phyloP scores from a whole-genome alignment of 2,797 vertebrate genomes.

The Xenops minutus region DNA sequence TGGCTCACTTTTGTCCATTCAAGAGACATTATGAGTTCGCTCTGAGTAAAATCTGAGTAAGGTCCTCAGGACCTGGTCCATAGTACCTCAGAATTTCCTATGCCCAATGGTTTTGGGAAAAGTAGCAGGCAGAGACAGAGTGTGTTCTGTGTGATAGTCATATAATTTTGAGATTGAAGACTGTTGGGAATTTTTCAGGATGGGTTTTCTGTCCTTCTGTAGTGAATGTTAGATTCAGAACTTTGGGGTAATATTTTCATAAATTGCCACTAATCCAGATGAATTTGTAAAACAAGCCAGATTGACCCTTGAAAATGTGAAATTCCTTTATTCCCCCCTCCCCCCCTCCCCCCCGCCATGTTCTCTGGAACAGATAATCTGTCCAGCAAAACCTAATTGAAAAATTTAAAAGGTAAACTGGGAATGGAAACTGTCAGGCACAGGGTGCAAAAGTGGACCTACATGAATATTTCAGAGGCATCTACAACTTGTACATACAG shows the following conservation, averaged over 20 bases:
- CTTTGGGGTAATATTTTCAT: neutral
- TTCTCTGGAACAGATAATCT: neutral
- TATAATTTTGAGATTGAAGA: neutral
- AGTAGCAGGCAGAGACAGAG: neutral
- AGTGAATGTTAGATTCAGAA: neutral
- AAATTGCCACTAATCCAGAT: neutral
- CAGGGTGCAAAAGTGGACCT: neutral
- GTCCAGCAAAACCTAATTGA: accelerated
- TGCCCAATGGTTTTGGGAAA: neutral
- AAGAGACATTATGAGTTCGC: neutral
- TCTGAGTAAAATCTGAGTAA: slow-evolving; percentile 11
- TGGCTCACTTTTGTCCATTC: neutral
- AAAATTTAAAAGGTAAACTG: neutral
- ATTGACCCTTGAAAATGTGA: neutral
- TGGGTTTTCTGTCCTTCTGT: neutral
- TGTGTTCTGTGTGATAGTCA: neutral
- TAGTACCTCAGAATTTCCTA: neutral
- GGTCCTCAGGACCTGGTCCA: neutral
- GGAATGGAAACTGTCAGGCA: neutral
- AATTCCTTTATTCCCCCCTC: neutral
- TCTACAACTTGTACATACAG: neutral
- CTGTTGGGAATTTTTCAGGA: neutral
- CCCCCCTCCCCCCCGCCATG: too few relatives aligned
- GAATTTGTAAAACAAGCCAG: neutral
- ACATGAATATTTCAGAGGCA: neutral